Base-by-base conservation (phyloP, 1,140 invertebrate genomes). In the Coboldia fuscipes region DNA sequence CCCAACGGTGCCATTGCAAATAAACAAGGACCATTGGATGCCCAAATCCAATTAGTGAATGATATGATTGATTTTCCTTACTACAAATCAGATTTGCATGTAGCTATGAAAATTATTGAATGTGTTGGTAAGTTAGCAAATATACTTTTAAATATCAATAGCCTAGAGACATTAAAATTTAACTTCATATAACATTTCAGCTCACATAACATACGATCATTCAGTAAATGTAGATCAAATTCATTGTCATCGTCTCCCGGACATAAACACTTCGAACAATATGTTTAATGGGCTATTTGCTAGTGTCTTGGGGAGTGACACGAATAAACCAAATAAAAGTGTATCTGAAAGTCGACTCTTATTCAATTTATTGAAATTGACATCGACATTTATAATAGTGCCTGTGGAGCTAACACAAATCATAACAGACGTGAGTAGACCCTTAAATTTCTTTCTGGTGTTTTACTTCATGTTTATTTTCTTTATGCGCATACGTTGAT, bases 11-110 rank as follows among this genome's bases (percentile, higher is more conserved):
- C 78, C 5, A 66, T 84, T 14, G 64, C 69, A 17, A 61, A 64
- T 18, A 64, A 68, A 36, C 65, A 70, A 39, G 81, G 81, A n/a
- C 79, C 81, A 12, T 54, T 84, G 6, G 82, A 86, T 61, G 79
- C 75, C 2, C 80, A 85, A 47, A 75, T 69, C 45, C 70, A 72
- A 43, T 58, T 85, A 28, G 58, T 83, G 24, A 70, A 71, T 12
- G 66, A 70, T 17, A 49, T 81, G 19, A 46, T 75, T 1, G 63
- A 68, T 47, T 54, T 77, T 26, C 65, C 74, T 39, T 79, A 74
- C 45, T 57, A 62, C 12, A 68, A 71, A 37, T 65, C 71, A 2
- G 73, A 82, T 48, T 56, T 78, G 17, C 70, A 65, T 41, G 74
- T 73, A 39, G 70, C 70, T 3, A 68, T 80, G 45, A 76, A 70